phyloP scores from a whole-genome alignment of 30 jellyfish, hydroid and myxozoan species.

The Catostylus mosaicus region DNA sequence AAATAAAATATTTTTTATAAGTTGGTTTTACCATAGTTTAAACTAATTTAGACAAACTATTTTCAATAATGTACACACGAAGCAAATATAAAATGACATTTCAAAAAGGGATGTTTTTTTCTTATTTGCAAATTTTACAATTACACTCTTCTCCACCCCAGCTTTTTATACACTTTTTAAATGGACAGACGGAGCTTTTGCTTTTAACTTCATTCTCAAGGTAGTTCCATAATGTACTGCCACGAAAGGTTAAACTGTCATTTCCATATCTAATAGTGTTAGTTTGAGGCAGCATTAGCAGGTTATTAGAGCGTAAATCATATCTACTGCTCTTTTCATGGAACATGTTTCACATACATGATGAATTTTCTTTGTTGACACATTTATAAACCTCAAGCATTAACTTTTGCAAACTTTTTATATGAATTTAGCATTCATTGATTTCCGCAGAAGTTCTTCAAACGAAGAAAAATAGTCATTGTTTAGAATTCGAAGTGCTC shows the following conservation, averaged over 20 bases:
- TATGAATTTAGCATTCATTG: constrained; percentile 2
- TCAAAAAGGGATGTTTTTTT: too few relatives aligned
- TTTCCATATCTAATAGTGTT: constrained; percentile 1
- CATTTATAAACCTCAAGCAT: background rate
- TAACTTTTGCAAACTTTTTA: background rate
- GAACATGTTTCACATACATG: constrained; percentile 12
- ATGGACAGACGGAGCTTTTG: too few relatives aligned
- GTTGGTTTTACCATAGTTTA: too few relatives aligned
- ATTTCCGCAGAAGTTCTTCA: background rate
- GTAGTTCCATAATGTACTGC: constrained; percentile 6
- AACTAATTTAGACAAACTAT: too few relatives aligned
- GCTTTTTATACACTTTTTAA: too few relatives aligned
- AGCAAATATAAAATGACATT: too few relatives aligned
- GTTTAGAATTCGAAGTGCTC: background rate
- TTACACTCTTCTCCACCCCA: too few relatives aligned
- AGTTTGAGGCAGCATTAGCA: constrained; percentile 4
- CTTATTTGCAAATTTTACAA: too few relatives aligned
- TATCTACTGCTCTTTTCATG: background rate
- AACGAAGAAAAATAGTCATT: background rate
- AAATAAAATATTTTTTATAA: too few relatives aligned
- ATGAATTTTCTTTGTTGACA: background rate
- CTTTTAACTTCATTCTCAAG: background rate
- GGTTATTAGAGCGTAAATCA: constrained; percentile 18
- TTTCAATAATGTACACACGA: too few relatives aligned
- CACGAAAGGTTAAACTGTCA: constrained; percentile 3